Evolutionary conservation across 2,888 invertebrate genomes (phyloP), one percentile per base, ranked within the genome.

Genomic region (Lithophane leautieri): DNA sequence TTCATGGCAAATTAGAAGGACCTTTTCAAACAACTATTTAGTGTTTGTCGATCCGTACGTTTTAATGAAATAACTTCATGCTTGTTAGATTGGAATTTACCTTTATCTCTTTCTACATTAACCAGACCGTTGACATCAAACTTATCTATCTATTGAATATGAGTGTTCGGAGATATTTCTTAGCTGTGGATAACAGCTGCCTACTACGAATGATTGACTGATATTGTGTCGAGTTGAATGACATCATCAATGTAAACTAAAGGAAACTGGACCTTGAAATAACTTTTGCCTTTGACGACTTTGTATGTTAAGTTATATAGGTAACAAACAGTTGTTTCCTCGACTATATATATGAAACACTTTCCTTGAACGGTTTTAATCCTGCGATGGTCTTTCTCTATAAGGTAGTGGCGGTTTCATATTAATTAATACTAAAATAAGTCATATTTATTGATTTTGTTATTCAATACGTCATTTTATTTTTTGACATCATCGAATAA

Each of bases 141-240:
- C 52, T 58, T 85, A 85, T 81, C 56, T 66, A 4, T 61, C 40
- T n/a, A 60, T 58, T 66, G 52, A 74, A 44, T 62, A 52, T 62
- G 47, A 82, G 44, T 71, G 44, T 81, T 67, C 28, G 52, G 34
- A 65, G 67, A 76, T 40, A 71, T 82, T 70, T 70, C 56, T 75
- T 58, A 62, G 44, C 25, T 44, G 22, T 58, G 28, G 25, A 74
- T 81, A 81, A 62, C 69, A 74, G 52, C 56, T 77, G 42, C 54
- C 42, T 28, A 63, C 60, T 60, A 72, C n/a, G n/a, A n/a, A n/a
- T 68, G 62, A 72, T 72, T 82, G 82, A 70, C 83, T 86, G 82
- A 86, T 86, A 83, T 28, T 54, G 22, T 44, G 28, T 28, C 68
- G 68, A 78, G 78, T 72, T 66, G 68, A 22, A 58, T 62, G 47